Conservation (phyloP, 2,113 vertebrate species). For the Myotis brandtii region DNA sequence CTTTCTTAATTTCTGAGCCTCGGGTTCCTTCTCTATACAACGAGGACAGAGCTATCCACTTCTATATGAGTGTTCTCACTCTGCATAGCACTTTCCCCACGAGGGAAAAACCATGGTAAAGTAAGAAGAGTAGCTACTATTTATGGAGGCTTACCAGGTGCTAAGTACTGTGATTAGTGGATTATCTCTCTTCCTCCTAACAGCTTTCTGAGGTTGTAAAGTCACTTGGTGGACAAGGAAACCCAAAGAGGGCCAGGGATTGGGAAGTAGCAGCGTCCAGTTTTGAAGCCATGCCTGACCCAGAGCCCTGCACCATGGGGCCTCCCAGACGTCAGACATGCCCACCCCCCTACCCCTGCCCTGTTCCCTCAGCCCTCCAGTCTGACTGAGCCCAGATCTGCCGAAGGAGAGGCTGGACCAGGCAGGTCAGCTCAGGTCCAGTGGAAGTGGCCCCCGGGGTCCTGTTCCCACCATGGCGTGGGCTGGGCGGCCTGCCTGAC, state of each 20-base stretch:
- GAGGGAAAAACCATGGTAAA: background rate
- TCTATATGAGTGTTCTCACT: background rate
- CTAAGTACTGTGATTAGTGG: background rate
- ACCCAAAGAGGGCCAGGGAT: background rate
- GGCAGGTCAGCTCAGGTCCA: background rate
- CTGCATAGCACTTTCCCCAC: background rate
- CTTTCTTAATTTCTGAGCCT: slow-evolving; percentile 29
- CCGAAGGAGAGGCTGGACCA: background rate
- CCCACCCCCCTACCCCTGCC: background rate
- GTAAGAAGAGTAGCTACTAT: background rate
- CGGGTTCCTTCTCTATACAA: background rate
- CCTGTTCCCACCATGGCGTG: slow-evolving; percentile 49
- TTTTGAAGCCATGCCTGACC: slow-evolving; percentile 5
- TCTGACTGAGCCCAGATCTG: background rate
- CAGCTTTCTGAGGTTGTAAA: background rate
- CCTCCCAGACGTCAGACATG: background rate
- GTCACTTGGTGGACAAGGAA: slow-evolving; percentile 20
- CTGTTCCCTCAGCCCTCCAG: background rate
- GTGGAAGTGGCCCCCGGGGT: slow-evolving; percentile 47
- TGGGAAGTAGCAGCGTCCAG: background rate
- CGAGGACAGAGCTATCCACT: background rate
- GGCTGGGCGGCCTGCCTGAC: background rate
- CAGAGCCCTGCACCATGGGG: background rate
- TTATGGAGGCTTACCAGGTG: background rate
- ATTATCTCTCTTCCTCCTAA: background rate